Conservation (phyloP, 2,797 vertebrate species). For the Sebastes diploproa region DNA sequence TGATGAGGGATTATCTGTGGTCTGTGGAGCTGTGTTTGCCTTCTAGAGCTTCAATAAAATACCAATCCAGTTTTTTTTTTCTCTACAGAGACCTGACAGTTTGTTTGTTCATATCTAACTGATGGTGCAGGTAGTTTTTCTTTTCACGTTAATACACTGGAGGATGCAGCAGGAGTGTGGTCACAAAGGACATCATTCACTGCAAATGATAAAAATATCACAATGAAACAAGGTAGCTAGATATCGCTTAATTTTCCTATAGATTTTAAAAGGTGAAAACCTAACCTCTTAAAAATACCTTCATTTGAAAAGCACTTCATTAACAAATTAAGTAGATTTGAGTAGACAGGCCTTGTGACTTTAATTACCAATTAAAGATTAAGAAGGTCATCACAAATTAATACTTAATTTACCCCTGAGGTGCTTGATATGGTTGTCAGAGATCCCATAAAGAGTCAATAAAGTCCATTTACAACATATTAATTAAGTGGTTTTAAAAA, state of each 20-base stretch:
- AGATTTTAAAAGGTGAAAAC: background rate
- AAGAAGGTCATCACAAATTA: background rate
- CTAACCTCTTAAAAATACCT: background rate
- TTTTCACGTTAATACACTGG: background rate
- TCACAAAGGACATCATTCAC: background rate
- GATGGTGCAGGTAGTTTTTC: background rate
- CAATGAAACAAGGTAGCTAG: background rate
- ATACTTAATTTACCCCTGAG: background rate
- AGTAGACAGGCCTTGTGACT: background rate
- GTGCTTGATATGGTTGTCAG: background rate
- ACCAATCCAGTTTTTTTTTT: background rate
- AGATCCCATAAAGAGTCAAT: background rate
- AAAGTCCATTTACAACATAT: background rate
- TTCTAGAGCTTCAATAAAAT: slow-evolving; percentile 30
- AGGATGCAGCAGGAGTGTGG: background rate
- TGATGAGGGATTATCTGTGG: slow-evolving; percentile 24
- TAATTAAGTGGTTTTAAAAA: background rate
- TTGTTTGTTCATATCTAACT: slow-evolving; percentile 21
- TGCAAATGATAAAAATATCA: background rate
- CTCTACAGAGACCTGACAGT: background rate
- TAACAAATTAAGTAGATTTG: background rate
- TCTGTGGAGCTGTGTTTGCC: background rate
- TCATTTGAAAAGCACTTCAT: background rate
- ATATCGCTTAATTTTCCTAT: background rate
- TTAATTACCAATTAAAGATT: background rate